These are phyloP conservation scores for Aphelenchoides bicaudatus DNA, from an alignment of 2,888 invertebrate species.

Conservation along the genomic window DNA sequence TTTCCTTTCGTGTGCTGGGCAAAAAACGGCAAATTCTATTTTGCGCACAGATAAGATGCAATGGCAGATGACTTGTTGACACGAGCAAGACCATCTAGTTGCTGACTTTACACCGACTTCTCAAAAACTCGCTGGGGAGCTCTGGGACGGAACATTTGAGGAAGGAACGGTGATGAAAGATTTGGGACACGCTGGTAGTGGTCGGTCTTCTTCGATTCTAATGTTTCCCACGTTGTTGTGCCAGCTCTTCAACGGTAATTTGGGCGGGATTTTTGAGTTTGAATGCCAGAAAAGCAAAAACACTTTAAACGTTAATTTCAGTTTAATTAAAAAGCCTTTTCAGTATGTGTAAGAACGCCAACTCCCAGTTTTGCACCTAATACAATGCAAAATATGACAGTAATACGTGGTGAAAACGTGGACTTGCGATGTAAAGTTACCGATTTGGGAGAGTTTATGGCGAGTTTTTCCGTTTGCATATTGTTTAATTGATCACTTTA, in stretches of 20 bases:
- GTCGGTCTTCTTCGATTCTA: conserved; percentile 31
- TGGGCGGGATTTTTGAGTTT: neutral
- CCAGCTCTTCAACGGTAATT: conserved; percentile 49
- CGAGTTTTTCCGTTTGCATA: conserved; percentile 40
- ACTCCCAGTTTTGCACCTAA: conserved; percentile 43
- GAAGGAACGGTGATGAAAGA: no score
- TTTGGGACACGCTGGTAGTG: no score
- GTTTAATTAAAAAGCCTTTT: conserved; percentile 26
- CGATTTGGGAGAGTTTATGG: conserved; percentile 64
- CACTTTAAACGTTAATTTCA: neutral
- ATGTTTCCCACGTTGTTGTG: conserved; percentile 50
- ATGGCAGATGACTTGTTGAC: no score
- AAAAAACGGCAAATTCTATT: no score
- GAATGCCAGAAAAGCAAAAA: neutral
- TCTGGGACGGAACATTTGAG: neutral
- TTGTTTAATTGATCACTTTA: conserved; percentile 26
- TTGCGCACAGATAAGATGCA: no score
- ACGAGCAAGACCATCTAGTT: conserved; percentile 5
- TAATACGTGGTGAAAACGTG: conserved; percentile 55
- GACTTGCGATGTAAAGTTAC: conserved; percentile 56
- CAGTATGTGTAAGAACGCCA: conserved; percentile 52
- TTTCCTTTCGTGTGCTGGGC: no score
- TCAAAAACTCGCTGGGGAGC: neutral
- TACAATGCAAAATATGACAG: conserved; percentile 54
- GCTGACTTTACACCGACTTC: conserved; percentile 3